Percentiles rank a stretch among this genome's conserved stretches.
phyloP scores from a whole-genome alignment of 2,797 vertebrate genomes.

The Glossophaga mutica region DNA sequence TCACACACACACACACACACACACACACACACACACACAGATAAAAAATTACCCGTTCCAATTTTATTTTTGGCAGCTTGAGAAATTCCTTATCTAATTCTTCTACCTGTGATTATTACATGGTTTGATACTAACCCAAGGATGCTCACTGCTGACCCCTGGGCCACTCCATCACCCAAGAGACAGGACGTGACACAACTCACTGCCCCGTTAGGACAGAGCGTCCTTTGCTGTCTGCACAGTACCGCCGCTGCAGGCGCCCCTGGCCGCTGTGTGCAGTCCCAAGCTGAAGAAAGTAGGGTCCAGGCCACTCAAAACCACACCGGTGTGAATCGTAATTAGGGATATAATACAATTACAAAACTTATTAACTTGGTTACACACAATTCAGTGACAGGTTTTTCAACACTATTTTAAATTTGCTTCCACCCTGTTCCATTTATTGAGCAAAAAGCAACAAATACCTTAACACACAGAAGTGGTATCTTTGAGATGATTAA shows the following conservation, averaged over 20 bases:
- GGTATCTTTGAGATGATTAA: not conserved
- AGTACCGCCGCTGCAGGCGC: constrained; percentile 29
- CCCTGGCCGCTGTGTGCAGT: not conserved
- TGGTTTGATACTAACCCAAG: constrained; percentile 66
- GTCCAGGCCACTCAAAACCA: not conserved
- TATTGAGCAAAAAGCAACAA: constrained; percentile 2
- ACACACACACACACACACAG: constrained; percentile 47
- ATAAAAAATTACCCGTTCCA: constrained; percentile 49
- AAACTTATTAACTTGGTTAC: not conserved
- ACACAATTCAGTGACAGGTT: not conserved
- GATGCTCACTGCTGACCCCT: not conserved
- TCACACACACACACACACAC: not conserved
- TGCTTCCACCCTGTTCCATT: not conserved
- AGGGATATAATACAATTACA: not conserved
- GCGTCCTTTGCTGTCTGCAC: constrained; percentile 64
- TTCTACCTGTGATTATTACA: constrained; percentile 64
- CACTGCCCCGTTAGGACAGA: constrained; percentile 60
- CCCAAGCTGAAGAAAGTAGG: not conserved
- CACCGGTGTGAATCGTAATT: not conserved
- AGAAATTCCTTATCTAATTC: constrained; percentile 68
- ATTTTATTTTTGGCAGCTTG: constrained; percentile 76
- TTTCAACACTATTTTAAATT: not conserved
- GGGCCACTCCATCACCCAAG: not conserved
- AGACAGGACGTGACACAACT: constrained; percentile 33
- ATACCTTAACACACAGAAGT: not conserved